Evolutionary conservation across 2,888 invertebrate species (phyloP), one percentile per base, ranked within the genome.

Genomic region (Chouioia cunea): DNA sequence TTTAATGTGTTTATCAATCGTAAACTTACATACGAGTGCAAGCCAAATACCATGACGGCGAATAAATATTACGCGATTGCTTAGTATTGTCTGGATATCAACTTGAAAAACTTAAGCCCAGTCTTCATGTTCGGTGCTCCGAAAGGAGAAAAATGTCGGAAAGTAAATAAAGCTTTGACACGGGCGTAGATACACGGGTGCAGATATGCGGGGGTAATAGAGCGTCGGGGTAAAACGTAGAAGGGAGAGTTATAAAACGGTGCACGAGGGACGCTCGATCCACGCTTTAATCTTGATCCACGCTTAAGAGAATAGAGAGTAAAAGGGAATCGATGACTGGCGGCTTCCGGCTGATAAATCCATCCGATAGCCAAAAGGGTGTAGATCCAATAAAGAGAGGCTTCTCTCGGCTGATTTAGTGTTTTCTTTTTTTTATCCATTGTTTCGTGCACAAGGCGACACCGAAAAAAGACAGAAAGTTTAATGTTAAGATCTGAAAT

Each of bases 211-310:
- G 52, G 50, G 22, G 65, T 67, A 66, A 66, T 63, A 58, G 58
- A 66, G 48, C 47, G 18, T 57, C 15, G n/a, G 23, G 59, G 18
- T 8, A n/a, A n/a, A n/a, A n/a, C n/a, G 44, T 2, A 2, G 54
- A 36, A 18, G 43, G 52, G 16, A 52, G 36, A n/a, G 56, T 57
- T 65, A 65, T 65, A 65, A 62, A 65, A 60, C 60, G 60, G 77
- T 65, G 71, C 77, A 68, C 79, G 76, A 73, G 77, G 76, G 81
- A 80, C 74, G 76, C 77, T 80, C 79, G 77, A 80, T 81, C n/a
- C n/a, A n/a, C n/a, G n/a, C n/a, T n/a, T 81, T 78, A 80, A 79
- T 76, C 77, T 75, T 52, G 59, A 47, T 58, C 27, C 27, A 62
- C 60, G 65, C 50, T 66, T 60, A 69, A 62, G 58, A 58, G 62